These are phyloP conservation scores for Dufourea novaeangliae DNA, from an alignment of 1,140 invertebrate species.

Conservation along the genomic window DNA sequence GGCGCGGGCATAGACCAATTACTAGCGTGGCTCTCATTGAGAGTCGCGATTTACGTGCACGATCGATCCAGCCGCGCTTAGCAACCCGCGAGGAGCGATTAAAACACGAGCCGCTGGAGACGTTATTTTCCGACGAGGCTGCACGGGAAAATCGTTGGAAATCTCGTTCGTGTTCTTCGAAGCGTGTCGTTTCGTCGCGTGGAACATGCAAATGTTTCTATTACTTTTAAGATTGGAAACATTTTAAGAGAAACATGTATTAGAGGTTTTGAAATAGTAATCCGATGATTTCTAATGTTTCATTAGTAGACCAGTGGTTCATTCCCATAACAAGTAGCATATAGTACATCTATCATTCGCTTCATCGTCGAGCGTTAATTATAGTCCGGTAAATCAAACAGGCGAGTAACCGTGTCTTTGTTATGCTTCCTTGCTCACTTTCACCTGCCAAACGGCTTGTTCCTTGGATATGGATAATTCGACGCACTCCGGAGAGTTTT, in stretches of 20 bases:
- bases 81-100: constrained; percentile 11
- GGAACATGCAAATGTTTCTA: too few relatives aligned
- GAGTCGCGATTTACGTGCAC: constrained; percentile 54
- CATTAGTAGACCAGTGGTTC: background rate
- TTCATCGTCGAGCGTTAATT: constrained; percentile 26
- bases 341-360: background rate
- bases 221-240: too few relatives aligned
- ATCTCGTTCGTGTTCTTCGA: background rate
- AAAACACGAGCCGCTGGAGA: background rate
- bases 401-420: constrained; percentile 20
- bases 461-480: background rate
- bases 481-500: background rate
- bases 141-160: background rate
- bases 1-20: constrained; percentile 67
- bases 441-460: constrained; percentile 27
- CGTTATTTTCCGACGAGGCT: background rate
- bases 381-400: constrained; percentile 10
- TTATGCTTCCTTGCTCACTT: constrained; percentile 38
- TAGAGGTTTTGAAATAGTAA: background rate
- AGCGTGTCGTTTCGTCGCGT: too few relatives aligned
- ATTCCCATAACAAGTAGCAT: background rate
- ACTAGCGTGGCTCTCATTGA: constrained; percentile 53
- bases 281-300: background rate
- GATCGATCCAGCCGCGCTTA: constrained; percentile 33
- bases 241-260: background rate